Evolutionary conservation across 2,113 vertebrate genomes (phyloP).

Genomic region (Microtus richardsoni): DNA sequence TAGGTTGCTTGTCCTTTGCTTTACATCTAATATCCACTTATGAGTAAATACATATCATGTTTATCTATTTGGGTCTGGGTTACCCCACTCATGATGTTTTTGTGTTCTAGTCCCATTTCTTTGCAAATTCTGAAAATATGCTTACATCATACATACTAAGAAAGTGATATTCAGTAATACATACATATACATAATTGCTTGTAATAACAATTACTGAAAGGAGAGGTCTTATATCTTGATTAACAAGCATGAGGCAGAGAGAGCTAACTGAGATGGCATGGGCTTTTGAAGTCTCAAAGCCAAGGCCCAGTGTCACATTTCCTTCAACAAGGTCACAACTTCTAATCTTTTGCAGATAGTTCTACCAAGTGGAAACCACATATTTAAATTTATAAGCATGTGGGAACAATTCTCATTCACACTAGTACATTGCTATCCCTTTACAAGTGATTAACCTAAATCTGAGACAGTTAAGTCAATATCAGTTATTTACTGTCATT

Average conservation of each 20-base stretch:
- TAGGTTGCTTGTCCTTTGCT: no score
- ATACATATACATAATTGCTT: no score
- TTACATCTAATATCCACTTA: no score
- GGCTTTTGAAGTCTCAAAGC: not conserved
- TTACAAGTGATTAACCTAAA: constrained; percentile 1
- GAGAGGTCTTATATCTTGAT: not conserved
- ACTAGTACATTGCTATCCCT: not conserved
- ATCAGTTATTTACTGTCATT: not conserved
- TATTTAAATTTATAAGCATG: not conserved
- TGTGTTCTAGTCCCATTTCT: no score
- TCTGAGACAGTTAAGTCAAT: not conserved
- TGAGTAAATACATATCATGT: no score
- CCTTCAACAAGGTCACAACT: not conserved
- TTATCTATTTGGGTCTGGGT: no score
- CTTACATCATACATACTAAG: not conserved
- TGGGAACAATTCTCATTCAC: not conserved
- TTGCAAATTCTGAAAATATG: not conserved
- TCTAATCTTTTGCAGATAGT: not conserved
- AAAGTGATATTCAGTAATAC: not conserved
- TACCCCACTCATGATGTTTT: no score
- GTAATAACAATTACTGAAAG: not conserved
- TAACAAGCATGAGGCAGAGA: not conserved
- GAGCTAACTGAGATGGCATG: not conserved
- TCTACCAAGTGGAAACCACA: not conserved
- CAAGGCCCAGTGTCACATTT: not conserved